phyloP scores from a whole-genome alignment of 2,888 invertebrate species.

The Ferrisia virgata region DNA sequence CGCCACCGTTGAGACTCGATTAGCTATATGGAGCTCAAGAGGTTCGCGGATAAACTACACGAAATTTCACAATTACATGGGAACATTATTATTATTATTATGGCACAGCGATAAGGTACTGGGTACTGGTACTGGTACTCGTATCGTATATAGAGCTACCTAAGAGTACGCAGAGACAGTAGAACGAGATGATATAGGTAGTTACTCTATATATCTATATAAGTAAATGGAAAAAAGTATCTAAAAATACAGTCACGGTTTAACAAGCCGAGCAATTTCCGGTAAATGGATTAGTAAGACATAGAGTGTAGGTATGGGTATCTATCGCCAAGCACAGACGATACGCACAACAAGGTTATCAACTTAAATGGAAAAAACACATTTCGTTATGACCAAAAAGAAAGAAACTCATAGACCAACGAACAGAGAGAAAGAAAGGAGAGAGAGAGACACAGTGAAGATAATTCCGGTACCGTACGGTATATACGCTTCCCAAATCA shows the following conservation, averaged over 20 bases:
- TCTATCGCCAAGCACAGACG: background rate
- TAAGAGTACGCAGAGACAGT: background rate
- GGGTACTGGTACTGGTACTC: too few relatives aligned
- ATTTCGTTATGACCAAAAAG: slow-evolving; percentile 13
- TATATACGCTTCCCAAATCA: background rate
- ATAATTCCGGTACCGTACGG: slow-evolving; percentile 29
- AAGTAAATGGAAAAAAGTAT: background rate
- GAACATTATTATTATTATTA: slow-evolving; percentile 36
- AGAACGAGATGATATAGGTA: background rate
- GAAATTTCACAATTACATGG: slow-evolving; percentile 38
- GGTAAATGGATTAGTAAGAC: slow-evolving; percentile 39
- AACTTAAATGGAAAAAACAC: background rate
- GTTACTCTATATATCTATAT: background rate
- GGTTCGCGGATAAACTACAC: slow-evolving; percentile 34
- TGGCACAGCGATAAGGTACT: background rate
- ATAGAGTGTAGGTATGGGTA: background rate
- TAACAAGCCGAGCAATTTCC: slow-evolving; percentile 35
- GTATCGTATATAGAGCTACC: background rate
- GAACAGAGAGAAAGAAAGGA: background rate
- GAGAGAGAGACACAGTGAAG: too few relatives aligned
- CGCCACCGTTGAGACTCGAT: background rate
- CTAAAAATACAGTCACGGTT: slow-evolving; percentile 21
- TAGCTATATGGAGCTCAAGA: background rate
- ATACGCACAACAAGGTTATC: slow-evolving; percentile 8
- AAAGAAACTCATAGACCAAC: background rate